phyloP scores from a whole-genome alignment of 2,113 vertebrate genomes.

The Glaucidium brasilianum region DNA sequence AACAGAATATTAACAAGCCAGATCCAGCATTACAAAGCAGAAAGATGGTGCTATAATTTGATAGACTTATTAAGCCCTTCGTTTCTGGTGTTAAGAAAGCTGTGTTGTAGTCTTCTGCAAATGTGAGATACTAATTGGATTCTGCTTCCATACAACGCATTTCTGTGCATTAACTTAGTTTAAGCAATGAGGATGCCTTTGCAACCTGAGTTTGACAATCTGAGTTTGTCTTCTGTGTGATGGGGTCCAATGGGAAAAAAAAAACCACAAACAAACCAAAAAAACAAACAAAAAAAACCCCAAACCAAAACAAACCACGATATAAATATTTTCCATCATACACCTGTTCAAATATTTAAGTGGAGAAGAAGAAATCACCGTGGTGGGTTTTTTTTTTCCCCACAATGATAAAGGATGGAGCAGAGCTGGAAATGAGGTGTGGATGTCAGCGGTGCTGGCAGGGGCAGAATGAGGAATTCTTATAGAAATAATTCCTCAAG shows the following conservation, averaged over 20 bases:
- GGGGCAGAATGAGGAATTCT: neutral
- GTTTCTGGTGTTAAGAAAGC: constrained; percentile 11
- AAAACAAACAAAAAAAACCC: too few relatives aligned
- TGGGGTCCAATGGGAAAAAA: neutral
- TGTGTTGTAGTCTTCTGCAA: neutral
- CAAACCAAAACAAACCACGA: fast-evolving
- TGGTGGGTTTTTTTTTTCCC: neutral
- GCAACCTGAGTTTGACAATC: neutral
- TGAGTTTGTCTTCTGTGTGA: neutral
- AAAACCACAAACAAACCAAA: too few relatives aligned
- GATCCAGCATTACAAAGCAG: neutral
- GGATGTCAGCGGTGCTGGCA: neutral
- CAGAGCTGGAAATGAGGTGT: neutral
- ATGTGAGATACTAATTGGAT: neutral
- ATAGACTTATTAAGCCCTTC: constrained; percentile 17
- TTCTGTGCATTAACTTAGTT: neutral
- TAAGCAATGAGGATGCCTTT: neutral
- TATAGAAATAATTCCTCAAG: neutral
- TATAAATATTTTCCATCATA: neutral
- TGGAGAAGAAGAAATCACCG: neutral
- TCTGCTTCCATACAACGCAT: neutral
- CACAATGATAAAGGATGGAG: neutral
- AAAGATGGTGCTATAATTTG: constrained; percentile 40
- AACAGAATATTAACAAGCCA: constrained; percentile 53
- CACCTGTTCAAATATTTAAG: fast-evolving